Evolutionary conservation across 2,797 vertebrate genomes (phyloP).

Genomic region (Gila robusta): DNA sequence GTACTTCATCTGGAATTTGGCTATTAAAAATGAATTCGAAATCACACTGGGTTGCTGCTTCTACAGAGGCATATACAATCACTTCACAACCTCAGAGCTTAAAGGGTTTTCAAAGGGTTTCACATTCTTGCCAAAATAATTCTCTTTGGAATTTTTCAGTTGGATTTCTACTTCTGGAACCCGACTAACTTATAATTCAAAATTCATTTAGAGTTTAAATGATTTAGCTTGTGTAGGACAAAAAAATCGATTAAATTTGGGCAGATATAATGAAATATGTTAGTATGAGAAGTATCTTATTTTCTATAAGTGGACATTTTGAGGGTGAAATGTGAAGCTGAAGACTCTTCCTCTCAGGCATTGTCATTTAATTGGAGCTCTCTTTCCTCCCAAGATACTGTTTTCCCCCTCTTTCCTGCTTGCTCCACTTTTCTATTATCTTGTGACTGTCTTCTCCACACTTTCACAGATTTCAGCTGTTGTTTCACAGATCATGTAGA

Average conservation of each 20-base stretch:
- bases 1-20: neutral
- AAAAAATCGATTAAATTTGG: neutral
- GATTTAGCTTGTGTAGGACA: neutral
- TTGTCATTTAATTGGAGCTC: slow-evolving; percentile 44
- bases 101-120: neutral
- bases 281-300: neutral
- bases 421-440: slow-evolving; percentile 17
- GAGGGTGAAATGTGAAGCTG: slow-evolving; percentile 22
- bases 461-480: slow-evolving; percentile 16
- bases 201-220: neutral
- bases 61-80: neutral
- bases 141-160: neutral
- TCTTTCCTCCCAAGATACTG: neutral
- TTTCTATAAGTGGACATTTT: neutral
- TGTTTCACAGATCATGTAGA: neutral
- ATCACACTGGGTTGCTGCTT: neutral
- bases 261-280: neutral
- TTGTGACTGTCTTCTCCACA: slow-evolving; percentile 21
- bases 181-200: neutral
- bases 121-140: neutral
- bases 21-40: slow-evolving; percentile 3
- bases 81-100: slow-evolving; percentile 1
- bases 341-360: slow-evolving; percentile 28
- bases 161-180: neutral
- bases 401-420: slow-evolving; percentile 29